Evolutionary conservation across 2,113 vertebrate species (phyloP).

Genomic region (Ophthalmolycus amberensis): DNA sequence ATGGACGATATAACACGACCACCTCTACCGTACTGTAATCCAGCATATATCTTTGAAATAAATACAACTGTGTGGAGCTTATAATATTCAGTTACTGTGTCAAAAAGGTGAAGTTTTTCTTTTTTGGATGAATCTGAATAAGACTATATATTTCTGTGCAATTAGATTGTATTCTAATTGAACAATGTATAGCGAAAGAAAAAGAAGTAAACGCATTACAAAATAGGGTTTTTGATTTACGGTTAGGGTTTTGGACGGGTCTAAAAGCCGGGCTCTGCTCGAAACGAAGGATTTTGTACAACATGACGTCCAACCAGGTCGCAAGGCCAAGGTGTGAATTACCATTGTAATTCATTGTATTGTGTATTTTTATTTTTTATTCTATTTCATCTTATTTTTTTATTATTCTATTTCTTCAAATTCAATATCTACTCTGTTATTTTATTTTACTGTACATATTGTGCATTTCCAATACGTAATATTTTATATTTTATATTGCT

Average conservation of each 20-base stretch:
- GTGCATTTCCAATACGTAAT: too few relatives aligned
- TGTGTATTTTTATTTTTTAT: too few relatives aligned
- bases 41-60: slow-evolving; percentile 10
- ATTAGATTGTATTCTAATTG: neutral
- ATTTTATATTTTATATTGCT: too few relatives aligned
- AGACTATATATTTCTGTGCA: neutral
- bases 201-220: neutral
- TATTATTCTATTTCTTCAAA: too few relatives aligned
- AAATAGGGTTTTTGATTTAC: neutral
- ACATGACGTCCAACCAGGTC: neutral
- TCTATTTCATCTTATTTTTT: too few relatives aligned
- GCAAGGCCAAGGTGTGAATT: neutral
- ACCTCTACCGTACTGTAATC: neutral
- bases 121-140: neutral
- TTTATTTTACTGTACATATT: too few relatives aligned
- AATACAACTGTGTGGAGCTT: neutral
- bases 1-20: neutral
- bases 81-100: neutral
- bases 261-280: neutral
- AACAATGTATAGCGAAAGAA: neutral
- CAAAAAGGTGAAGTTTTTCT: neutral
- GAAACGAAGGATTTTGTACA: neutral
- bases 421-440: too few relatives aligned
- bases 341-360: too few relatives aligned
- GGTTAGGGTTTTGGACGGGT: neutral